Percentiles rank a stretch among this genome's conserved stretches.
phyloP scores from a whole-genome alignment of 2,888 invertebrate species.

The Salticus scenicus region DNA sequence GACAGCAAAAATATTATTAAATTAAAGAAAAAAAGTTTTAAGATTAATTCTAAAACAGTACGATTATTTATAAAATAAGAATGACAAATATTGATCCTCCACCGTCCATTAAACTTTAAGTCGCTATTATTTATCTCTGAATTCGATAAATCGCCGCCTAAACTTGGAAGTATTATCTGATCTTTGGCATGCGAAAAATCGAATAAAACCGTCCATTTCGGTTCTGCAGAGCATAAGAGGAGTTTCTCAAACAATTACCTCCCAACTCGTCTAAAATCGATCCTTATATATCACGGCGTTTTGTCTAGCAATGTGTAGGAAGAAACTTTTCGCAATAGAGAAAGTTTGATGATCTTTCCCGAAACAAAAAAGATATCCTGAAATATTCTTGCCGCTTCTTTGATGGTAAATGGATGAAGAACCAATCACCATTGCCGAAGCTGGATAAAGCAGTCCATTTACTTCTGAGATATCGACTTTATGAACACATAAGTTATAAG shows the following conservation, averaged over 20 bases:
- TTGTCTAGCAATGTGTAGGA: background rate
- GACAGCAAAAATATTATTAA: too few relatives aligned
- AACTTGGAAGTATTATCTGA: too few relatives aligned
- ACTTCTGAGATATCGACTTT: background rate
- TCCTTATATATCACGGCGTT: background rate
- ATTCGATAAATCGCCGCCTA: too few relatives aligned
- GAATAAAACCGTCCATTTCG: background rate
- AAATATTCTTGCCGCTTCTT: background rate
- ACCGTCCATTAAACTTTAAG: too few relatives aligned
- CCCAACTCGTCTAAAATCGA: background rate
- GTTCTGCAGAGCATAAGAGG: background rate
- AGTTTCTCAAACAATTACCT: background rate
- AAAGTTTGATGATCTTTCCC: conserved; percentile 6
- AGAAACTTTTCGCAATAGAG: background rate
- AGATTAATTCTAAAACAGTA: too few relatives aligned
- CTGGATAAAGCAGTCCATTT: background rate
- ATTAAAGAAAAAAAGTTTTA: too few relatives aligned
- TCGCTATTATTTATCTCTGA: too few relatives aligned
- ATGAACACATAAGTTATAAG: background rate
- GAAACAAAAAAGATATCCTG: conserved; percentile 4
- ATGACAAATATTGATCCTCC: too few relatives aligned
- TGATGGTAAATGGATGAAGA: background rate
- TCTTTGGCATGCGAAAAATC: background rate
- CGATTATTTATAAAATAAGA: too few relatives aligned
- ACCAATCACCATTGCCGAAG: background rate